A percentile compares a stretch with the other conserved stretches of the same genome.
Conservation (phyloP, 2,888 invertebrate species). For the Meghimatium bilineatum region DNA sequence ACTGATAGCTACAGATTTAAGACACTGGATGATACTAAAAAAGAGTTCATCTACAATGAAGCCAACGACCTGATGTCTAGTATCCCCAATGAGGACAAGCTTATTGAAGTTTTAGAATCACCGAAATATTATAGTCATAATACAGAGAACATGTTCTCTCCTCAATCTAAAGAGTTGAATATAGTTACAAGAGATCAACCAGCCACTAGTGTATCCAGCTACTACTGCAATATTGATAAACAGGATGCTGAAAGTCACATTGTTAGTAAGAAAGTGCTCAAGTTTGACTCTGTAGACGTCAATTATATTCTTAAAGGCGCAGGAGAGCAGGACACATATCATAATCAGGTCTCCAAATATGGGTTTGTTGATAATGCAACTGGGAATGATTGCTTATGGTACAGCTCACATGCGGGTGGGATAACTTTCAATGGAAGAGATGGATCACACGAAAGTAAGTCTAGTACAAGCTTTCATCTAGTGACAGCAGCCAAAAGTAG, state of each 20-base stretch:
- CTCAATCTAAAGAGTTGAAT: background rate
- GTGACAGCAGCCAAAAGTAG: slow-evolving; percentile 25
- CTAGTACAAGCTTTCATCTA: slow-evolving; percentile 32
- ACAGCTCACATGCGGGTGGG: background rate
- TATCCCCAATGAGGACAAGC: background rate
- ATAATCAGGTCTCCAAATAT: background rate
- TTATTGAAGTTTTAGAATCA: background rate
- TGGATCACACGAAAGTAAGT: slow-evolving; percentile 37
- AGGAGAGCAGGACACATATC: background rate
- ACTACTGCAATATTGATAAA: background rate
- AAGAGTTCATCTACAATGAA: background rate
- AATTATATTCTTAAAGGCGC: background rate
- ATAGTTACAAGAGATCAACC: background rate
- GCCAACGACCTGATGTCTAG: too few relatives aligned
- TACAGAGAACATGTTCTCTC: background rate
- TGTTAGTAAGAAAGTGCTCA: background rate
- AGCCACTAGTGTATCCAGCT: background rate
- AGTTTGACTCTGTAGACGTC: background rate
- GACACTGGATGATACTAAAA: background rate
- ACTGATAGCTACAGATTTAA: background rate
- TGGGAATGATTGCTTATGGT: background rate
- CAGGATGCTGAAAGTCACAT: too few relatives aligned
- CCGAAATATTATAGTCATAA: background rate
- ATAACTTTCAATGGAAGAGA: background rate
- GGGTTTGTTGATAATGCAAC: background rate